These are phyloP conservation scores for Psophia crepitans DNA, from an alignment of 2,113 vertebrate genomes.

Conservation along the genomic window DNA sequence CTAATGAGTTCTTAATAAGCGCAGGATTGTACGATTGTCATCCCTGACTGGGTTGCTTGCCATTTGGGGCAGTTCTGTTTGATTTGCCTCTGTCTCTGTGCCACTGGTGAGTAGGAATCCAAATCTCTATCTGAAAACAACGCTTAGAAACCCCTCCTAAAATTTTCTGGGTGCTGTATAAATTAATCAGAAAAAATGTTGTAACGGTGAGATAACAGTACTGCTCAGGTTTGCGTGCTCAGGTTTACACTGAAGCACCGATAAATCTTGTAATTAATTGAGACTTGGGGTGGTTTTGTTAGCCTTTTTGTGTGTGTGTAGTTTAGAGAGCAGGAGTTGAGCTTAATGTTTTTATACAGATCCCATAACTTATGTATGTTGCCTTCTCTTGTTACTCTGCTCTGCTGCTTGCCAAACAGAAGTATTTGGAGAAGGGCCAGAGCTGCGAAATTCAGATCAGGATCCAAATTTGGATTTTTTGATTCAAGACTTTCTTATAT, in stretches of 20 bases:
- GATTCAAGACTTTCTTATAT: conserved; percentile 34
- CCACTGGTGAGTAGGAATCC: neutral
- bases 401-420: conserved; percentile 40
- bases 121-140: neutral
- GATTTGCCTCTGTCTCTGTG: neutral
- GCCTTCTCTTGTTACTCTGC: conserved; percentile 56
- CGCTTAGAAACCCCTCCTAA: neutral
- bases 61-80: neutral
- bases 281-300: neutral
- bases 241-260: neutral
- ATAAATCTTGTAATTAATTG: neutral
- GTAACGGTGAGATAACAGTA: neutral
- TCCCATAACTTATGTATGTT: conserved; percentile 46
- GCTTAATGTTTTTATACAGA: conserved; percentile 45
- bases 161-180: neutral
- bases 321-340: conserved; percentile 12
- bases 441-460: conserved; percentile 54
- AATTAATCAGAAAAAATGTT: neutral
- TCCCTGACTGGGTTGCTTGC: neutral
- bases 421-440: conserved; percentile 58
- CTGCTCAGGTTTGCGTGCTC: neutral
- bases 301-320: neutral
- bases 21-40: neutral
- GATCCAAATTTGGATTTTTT: conserved; percentile 61
- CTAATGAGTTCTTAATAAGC: neutral